Conservation (phyloP, 2,113 vertebrate species). For the Shinisaurus crocodilurus region DNA sequence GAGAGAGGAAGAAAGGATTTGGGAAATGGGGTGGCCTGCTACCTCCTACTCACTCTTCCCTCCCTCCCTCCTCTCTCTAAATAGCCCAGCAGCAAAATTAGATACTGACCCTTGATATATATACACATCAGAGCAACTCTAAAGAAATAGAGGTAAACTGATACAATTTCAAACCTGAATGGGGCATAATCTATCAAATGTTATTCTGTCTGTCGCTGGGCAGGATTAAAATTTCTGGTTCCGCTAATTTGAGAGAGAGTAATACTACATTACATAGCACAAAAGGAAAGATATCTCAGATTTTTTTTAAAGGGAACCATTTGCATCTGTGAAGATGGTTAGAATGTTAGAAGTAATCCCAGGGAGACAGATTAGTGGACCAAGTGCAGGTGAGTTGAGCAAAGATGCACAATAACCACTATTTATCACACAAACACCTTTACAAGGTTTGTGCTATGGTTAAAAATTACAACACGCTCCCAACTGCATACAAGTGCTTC, state of each 20-base stretch:
- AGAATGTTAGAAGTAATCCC: slow-evolving; percentile 22
- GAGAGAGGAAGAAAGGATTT: too few relatives aligned
- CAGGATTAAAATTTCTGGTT: slow-evolving; percentile 5
- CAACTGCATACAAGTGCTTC: neutral
- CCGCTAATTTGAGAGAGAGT: neutral
- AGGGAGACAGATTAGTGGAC: slow-evolving; percentile 22
- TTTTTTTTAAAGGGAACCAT: neutral
- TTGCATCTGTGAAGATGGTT: slow-evolving; percentile 7
- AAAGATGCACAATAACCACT: slow-evolving; percentile 31
- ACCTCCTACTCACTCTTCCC: neutral
- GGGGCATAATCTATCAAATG: slow-evolving; percentile 6
- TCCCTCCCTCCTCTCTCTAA: neutral
- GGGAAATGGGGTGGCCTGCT: neutral
- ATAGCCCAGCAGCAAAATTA: neutral
- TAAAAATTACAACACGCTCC: slow-evolving; percentile 1
- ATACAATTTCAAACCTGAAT: slow-evolving; percentile 33
- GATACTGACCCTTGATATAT: neutral
- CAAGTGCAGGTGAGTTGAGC: slow-evolving; percentile 25
- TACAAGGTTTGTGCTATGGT: neutral
- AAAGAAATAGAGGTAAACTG: slow-evolving; percentile 5
- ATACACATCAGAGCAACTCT: neutral
- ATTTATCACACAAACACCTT: slow-evolving; percentile 25
- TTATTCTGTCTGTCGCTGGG: slow-evolving; percentile 38
- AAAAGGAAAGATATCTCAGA: neutral
- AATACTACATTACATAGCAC: neutral